Evolutionary conservation across 2,888 invertebrate genomes (phyloP).

Genomic region (Dryadula phaetusa): DNA sequence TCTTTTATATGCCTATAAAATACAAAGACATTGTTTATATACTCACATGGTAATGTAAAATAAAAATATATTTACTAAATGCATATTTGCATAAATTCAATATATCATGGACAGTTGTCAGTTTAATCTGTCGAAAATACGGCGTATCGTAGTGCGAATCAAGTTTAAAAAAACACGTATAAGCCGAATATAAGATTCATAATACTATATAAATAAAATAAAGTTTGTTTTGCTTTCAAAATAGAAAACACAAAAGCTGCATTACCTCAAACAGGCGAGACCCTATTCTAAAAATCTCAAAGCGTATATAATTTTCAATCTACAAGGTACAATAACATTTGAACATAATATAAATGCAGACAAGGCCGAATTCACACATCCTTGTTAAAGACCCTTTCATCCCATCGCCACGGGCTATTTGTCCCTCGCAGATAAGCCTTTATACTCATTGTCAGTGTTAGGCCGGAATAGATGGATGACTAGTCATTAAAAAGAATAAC

Average conservation of each 20-base stretch:
- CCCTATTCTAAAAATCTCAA: constrained; percentile 18
- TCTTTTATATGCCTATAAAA: constrained; percentile 25
- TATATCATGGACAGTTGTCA: neutral
- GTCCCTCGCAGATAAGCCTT: constrained; percentile 57
- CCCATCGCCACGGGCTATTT: constrained; percentile 56
- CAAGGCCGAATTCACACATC: constrained; percentile 53
- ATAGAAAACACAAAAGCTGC: neutral
- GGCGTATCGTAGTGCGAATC: too few relatives aligned
- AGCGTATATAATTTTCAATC: constrained; percentile 39
- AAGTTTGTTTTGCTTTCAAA: too few relatives aligned
- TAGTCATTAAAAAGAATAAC: constrained; percentile 45
- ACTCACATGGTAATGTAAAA: neutral
- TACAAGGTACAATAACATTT: constrained; percentile 51
- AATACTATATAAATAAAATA: too few relatives aligned
- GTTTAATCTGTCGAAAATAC: neutral
- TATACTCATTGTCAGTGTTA: constrained; percentile 53
- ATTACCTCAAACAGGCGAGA: neutral
- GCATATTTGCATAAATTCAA: neutral
- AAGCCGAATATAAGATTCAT: too few relatives aligned
- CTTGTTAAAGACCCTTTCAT: constrained; percentile 56
- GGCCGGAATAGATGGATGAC: constrained; percentile 44
- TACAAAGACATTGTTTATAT: constrained; percentile 4
- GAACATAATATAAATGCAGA: constrained; percentile 46
- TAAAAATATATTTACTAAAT: neutral
- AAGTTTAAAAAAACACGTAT: too few relatives aligned